Percentiles rank a stretch among this genome's conserved stretches.
phyloP scores from a whole-genome alignment of 2,888 invertebrate species.

The Chloroclysta siterata region DNA sequence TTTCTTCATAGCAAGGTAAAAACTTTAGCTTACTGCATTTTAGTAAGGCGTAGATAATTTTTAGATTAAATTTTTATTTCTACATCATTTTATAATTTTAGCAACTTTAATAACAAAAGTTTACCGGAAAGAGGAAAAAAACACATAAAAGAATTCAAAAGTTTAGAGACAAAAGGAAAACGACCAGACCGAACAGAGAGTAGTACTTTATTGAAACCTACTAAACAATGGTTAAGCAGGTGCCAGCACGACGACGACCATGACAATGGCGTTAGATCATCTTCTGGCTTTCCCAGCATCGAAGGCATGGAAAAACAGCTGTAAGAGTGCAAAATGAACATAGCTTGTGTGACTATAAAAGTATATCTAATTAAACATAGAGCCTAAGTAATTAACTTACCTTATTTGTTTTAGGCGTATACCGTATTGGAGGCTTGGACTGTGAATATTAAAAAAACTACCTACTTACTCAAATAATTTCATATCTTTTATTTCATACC shows the following conservation, averaged over 20 bases:
- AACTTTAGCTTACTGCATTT: not conserved
- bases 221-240: conserved; percentile 64
- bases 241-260: conserved; percentile 35
- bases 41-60: not conserved
- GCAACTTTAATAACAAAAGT: conserved; percentile 9
- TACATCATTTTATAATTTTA: conserved; percentile 2
- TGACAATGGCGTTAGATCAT: conserved; percentile 2
- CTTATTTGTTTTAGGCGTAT: conserved; percentile 51
- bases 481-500: not conserved
- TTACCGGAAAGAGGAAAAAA: not conserved
- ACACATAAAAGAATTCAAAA: conserved; percentile 10
- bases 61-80: not conserved
- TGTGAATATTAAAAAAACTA: conserved; percentile 32
- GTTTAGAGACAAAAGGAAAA: conserved; percentile 2
- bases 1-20: conserved; percentile 26
- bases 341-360: not conserved
- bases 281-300: conserved; percentile 33
- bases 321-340: conserved; percentile 48
- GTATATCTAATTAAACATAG: not conserved
- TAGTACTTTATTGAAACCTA: conserved; percentile 54
- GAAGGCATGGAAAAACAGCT: conserved; percentile 60
- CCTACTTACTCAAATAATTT: not conserved
- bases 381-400: not conserved
- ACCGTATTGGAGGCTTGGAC: conserved; percentile 56
- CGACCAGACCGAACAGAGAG: not conserved